A percentile compares a stretch with the other conserved stretches of the same genome.
These are phyloP conservation scores for Rhopilema esculentum DNA, from an alignment of 30 jellyfish, hydroid and myxozoan genomes.

Conservation along the genomic window DNA sequence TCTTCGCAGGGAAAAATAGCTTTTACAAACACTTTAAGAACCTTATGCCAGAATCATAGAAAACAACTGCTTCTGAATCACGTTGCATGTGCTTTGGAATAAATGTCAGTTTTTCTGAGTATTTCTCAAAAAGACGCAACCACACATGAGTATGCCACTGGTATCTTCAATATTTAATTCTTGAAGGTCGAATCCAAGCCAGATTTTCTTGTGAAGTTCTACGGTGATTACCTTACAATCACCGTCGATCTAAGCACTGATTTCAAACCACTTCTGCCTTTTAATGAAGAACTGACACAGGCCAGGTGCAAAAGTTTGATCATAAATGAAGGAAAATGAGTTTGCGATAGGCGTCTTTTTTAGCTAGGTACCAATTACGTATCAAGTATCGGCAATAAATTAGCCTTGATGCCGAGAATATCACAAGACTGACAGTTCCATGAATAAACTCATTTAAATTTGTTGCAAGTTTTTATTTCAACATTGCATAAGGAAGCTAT, in stretches of 20 bases:
- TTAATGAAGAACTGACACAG: neutral
- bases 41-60: too few species aligned
- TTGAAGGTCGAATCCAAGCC: too few species aligned
- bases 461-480: neutral
- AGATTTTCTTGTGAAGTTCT: neutral
- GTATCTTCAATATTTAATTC: too few species aligned
- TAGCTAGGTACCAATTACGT: neutral
- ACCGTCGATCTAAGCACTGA: too few species aligned
- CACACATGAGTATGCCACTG: too few species aligned
- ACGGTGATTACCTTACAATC: too few species aligned
- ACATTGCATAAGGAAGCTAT: neutral
- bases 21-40: neutral
- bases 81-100: too few species aligned
- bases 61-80: neutral
- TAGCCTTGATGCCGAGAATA: neutral
- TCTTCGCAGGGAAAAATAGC: neutral
- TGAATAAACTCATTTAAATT: neutral
- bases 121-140: too few species aligned
- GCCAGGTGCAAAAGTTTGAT: neutral
- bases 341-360: neutral
- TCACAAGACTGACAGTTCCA: neutral
- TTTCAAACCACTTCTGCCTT: neutral
- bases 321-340: neutral
- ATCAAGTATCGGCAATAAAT: neutral
- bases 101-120: too few species aligned